These are phyloP conservation scores for Cirrhinus molitorella DNA, from an alignment of 2,797 vertebrate species.

Conservation along the genomic window DNA sequence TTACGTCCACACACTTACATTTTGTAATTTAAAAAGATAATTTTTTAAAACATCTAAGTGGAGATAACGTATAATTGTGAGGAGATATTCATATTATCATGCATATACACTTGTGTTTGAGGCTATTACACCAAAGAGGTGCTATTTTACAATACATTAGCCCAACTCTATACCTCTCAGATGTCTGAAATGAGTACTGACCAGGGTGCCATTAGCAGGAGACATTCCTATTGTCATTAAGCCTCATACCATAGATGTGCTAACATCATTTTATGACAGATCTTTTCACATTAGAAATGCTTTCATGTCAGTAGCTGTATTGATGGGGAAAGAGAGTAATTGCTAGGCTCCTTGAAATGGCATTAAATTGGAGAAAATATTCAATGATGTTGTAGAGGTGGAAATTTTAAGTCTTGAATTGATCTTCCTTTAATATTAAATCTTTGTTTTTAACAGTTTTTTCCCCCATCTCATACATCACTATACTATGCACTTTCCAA, in stretches of 20 bases:
- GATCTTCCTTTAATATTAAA: not conserved
- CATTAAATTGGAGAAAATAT: not conserved
- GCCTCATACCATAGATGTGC: not conserved
- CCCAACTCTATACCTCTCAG: constrained; percentile 1
- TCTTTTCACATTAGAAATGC: constrained; percentile 25
- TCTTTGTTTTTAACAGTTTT: not conserved
- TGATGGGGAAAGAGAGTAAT: not conserved
- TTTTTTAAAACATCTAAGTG: constrained; percentile 21
- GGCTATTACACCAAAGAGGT: constrained; percentile 9
- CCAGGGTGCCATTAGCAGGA: constrained; percentile 31
- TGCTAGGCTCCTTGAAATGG: not conserved
- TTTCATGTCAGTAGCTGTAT: constrained; percentile 23
- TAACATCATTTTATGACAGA: constrained; percentile 31
- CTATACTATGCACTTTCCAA: not conserved
- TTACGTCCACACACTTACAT: not conserved
- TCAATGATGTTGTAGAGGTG: not conserved
- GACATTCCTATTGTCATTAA: constrained; percentile 30
- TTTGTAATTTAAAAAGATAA: not conserved
- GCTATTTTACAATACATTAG: constrained; percentile 31
- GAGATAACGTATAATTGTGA: not conserved
- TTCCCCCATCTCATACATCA: not conserved
- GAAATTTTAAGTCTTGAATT: not conserved
- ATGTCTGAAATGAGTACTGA: constrained; percentile 34
- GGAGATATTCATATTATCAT: constrained; percentile 9
- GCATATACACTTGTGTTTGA: constrained; percentile 17